phyloP scores from a whole-genome alignment of 2,797 vertebrate genomes.

The Rhynchonycteris naso region DNA sequence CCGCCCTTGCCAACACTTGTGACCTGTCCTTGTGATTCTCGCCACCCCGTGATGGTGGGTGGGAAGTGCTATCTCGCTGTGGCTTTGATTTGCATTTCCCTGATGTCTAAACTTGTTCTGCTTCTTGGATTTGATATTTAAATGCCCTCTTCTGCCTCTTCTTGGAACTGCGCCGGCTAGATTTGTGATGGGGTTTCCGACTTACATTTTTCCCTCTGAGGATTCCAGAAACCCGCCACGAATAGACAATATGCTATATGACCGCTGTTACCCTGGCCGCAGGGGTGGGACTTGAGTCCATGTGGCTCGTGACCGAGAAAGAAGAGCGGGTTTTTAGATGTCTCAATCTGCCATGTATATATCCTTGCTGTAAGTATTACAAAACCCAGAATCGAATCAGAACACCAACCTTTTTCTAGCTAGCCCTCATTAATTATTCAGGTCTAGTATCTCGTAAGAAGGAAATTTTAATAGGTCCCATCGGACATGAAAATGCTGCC shows the following conservation, averaged over 20 bases:
- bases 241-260: not conserved
- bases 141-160: not conserved
- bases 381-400: conserved; percentile 30
- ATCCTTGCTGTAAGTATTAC: not conserved
- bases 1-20: not conserved
- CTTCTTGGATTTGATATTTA: conserved; percentile 29
- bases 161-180: not conserved
- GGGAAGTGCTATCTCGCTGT: not conserved
- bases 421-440: not conserved
- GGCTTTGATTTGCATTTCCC: conserved; percentile 43
- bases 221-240: not conserved
- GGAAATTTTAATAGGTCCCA: conserved; percentile 1
- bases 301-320: not conserved
- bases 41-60: not conserved
- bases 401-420: conserved; percentile 29
- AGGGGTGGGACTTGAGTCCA: not conserved
- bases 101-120: not conserved
- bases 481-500: not conserved
- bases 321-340: not conserved
- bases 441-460: not conserved
- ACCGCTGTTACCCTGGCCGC: not conserved
- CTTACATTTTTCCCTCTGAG: not conserved
- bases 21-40: not conserved
- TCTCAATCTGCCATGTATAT: not conserved
- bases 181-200: not conserved